These are phyloP conservation scores for Epinotia bilunana DNA, from an alignment of 2,888 invertebrate genomes.

Conservation along the genomic window DNA sequence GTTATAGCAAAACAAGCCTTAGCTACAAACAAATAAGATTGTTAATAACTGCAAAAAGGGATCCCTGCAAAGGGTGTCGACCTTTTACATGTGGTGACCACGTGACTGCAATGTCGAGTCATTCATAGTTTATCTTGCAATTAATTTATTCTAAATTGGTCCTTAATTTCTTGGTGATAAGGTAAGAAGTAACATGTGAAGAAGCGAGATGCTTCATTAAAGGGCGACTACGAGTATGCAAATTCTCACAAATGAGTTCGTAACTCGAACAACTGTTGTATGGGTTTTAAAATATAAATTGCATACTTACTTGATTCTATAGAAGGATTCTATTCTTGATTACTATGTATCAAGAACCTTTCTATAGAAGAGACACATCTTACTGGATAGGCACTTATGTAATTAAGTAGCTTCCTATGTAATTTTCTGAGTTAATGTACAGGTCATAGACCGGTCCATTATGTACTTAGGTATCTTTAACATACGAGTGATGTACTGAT, in stretches of 20 bases:
- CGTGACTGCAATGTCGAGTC: conserved; percentile 53
- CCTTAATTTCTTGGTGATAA: neutral
- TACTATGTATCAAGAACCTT: too few relatives aligned
- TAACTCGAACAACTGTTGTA: conserved; percentile 3
- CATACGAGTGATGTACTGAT: too few relatives aligned
- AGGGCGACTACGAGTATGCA: conserved; percentile 30
- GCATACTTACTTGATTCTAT: neutral
- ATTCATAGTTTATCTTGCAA: conserved; percentile 42
- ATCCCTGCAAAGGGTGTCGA: conserved; percentile 61
- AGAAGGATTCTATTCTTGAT: neutral
- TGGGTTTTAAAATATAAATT: conserved; percentile 18
- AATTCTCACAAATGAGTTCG: conserved; percentile 25
- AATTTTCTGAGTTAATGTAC: too few relatives aligned
- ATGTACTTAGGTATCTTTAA: too few relatives aligned
- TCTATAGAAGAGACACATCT: too few relatives aligned
- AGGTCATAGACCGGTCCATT: too few relatives aligned
- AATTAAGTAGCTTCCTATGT: neutral
- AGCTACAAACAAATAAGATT: conserved; percentile 20
- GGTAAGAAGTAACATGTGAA: conserved; percentile 3
- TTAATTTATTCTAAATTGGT: conserved; percentile 17
- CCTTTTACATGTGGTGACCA: conserved; percentile 62
- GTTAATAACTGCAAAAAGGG: conserved; percentile 30
- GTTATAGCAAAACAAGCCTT: conserved; percentile 25
- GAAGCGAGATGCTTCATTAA: conserved; percentile 13
- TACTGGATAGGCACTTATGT: too few relatives aligned